A percentile compares a stretch with the other conserved stretches of the same genome.
Evolutionary conservation across 1,140 invertebrate species (phyloP).

Genomic region (Hylaeus volcanicus): DNA sequence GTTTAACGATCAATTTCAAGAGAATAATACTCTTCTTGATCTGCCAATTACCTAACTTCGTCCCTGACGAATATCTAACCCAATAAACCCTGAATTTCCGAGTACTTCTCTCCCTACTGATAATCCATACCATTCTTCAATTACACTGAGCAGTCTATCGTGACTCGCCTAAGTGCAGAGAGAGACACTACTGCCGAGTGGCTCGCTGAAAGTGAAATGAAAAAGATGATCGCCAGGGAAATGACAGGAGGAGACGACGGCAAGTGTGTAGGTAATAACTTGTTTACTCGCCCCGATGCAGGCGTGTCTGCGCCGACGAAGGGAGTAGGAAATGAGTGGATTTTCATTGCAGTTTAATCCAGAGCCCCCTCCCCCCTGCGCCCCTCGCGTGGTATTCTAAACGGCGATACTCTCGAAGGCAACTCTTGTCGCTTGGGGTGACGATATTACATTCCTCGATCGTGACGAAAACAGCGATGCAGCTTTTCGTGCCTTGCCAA

Average conservation of each 20-base stretch:
- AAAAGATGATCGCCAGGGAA: slow-evolving; percentile 22
- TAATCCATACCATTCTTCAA: too few relatives aligned
- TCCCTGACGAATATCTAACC: too few relatives aligned
- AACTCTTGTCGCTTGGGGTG: slow-evolving; percentile 79
- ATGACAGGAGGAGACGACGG: not conserved
- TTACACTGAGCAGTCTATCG: too few relatives aligned
- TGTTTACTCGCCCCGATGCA: slow-evolving; percentile 59
- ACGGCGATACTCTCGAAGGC: slow-evolving; percentile 73
- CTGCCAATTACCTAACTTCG: too few relatives aligned
- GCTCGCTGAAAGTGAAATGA: not conserved
- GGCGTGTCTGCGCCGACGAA: slow-evolving; percentile 31
- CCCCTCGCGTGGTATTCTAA: slow-evolving; percentile 69
- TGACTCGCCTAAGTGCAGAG: too few relatives aligned
- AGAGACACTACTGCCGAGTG: not conserved
- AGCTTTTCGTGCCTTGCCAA: slow-evolving; percentile 42
- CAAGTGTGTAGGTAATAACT: slow-evolving; percentile 61
- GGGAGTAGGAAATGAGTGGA: slow-evolving; percentile 67
- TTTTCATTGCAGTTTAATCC: slow-evolving; percentile 78
- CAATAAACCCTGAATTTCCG: too few relatives aligned
- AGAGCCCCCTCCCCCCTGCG: too few relatives aligned
- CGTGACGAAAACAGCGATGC: slow-evolving; percentile 73
- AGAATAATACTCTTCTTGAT: too few relatives aligned
- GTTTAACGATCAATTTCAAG: too few relatives aligned
- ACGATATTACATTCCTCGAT: slow-evolving; percentile 80
- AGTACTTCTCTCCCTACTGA: too few relatives aligned